These are phyloP conservation scores for Acestrorhynchus altus DNA, from an alignment of 2,797 vertebrate genomes.

Conservation along the genomic window DNA sequence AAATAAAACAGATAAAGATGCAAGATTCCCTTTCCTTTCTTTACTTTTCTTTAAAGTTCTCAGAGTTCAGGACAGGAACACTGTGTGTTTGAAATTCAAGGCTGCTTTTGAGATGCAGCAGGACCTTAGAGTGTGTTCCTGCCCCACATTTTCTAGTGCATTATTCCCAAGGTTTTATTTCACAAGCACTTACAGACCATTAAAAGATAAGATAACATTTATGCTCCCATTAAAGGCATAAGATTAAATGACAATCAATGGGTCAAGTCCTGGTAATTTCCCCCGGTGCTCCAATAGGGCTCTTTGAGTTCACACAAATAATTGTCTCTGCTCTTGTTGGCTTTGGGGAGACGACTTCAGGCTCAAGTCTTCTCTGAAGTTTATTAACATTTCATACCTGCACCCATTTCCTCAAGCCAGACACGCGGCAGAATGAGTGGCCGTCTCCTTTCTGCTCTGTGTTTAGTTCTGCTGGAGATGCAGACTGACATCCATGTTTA, in stretches of 20 bases:
- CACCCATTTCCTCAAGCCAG: constrained; percentile 24
- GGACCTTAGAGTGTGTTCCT: constrained; percentile 19
- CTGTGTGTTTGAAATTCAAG: constrained; percentile 39
- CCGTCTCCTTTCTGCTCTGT: constrained; percentile 6
- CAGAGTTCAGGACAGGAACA: constrained; percentile 9
- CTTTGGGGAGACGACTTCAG: constrained; percentile 45
- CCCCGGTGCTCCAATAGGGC: constrained; percentile 38
- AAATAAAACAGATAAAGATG: neutral
- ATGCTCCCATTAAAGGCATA: constrained; percentile 53
- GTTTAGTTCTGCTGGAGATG: constrained; percentile 33
- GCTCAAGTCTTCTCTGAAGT: constrained; percentile 35
- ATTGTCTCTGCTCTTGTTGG: constrained; percentile 38
- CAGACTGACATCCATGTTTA: constrained; percentile 50
- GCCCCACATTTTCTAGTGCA: neutral
- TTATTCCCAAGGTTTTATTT: constrained; percentile 39
- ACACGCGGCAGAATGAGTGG: constrained; percentile 1
- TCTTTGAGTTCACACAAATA: constrained; percentile 44
- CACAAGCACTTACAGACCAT: constrained; percentile 48
- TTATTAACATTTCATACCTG: constrained; percentile 56
- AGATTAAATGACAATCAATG: constrained; percentile 57
- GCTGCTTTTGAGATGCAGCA: constrained; percentile 22
- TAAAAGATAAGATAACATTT: constrained; percentile 53
- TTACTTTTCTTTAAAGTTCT: constrained; percentile 23
- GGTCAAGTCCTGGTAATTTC: constrained; percentile 51
- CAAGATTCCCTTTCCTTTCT: constrained; percentile 19